A percentile compares a stretch with the other conserved stretches of the same genome.
These are phyloP conservation scores for Palythoa grandiflora DNA, from an alignment of 92 coral and sea anemone genomes.

Conservation along the genomic window DNA sequence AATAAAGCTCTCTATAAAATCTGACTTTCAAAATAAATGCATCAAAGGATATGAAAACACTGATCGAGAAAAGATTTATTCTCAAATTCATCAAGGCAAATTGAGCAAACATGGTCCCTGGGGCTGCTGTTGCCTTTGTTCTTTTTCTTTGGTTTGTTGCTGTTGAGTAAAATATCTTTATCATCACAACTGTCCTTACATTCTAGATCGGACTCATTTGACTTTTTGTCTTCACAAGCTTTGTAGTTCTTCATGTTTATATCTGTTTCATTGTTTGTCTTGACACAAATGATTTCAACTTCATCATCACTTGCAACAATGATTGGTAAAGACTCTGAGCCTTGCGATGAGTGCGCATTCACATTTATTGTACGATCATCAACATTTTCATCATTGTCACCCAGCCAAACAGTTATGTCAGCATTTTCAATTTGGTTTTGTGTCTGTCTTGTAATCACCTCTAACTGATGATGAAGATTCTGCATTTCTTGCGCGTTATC, in stretches of 20 bases:
- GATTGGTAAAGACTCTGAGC: slow-evolving; percentile 21
- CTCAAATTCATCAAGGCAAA: slow-evolving; percentile 91
- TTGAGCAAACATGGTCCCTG: slow-evolving; percentile 85
- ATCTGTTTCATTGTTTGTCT: not conserved
- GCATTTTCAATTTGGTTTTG: slow-evolving; percentile 28
- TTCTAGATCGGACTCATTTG: not conserved
- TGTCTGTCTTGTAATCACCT: slow-evolving; percentile 37
- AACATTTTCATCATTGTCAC: not conserved
- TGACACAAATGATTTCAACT: slow-evolving; percentile 50
- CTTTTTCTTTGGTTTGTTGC: not conserved
- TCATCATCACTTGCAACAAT: slow-evolving; percentile 68
- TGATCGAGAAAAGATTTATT: slow-evolving; percentile 95
- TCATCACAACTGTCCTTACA: not conserved
- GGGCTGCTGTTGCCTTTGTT: slow-evolving; percentile 51
- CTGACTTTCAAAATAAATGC: not conserved
- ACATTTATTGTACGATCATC: not conserved
- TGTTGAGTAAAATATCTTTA: not conserved
- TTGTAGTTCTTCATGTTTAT: slow-evolving; percentile 27
- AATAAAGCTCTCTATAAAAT: too few relatives aligned
- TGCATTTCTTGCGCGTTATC: slow-evolving; percentile 10
- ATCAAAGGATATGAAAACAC: slow-evolving; percentile 98
- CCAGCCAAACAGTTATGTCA: not conserved
- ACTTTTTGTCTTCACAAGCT: not conserved
- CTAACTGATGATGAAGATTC: slow-evolving; percentile 17
- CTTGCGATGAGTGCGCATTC: not conserved